Base-by-base conservation (phyloP, 2,888 invertebrate species). In the Digitonthophagus gazella region DNA sequence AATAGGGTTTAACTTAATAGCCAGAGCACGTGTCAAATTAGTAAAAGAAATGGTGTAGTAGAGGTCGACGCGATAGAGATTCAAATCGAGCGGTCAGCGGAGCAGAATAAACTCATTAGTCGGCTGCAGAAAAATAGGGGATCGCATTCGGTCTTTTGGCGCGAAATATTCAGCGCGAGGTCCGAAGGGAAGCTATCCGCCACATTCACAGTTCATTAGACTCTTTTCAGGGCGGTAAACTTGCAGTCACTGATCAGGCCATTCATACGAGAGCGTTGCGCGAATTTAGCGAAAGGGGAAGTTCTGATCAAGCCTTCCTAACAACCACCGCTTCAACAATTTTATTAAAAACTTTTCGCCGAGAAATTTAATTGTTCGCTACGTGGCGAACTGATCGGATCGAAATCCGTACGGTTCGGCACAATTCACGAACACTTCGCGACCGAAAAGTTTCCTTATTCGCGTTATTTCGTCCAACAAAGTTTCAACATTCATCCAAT, bases 201-300 rank as follows among this genome's bases (percentile, higher is more conserved):
- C 72, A 72, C 71, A 73, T 73, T 73, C 71, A 72, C 66, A 68
- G 67, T 72, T 71, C 73, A 72, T 73, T 68, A 64, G 65, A 65
- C 67, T 65, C 71, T 69, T 73, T 72, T 72, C 71, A 71, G 66
- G 63, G 67, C 65, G 67, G 68, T 68, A 70, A 70, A 70, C 70
- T 70, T 71, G 67, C 71, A 71, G 71, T 61, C 69, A 69, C 72
- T 73, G 72, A 75, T 74, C 72, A 75, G 72, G 67, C 19, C 70
- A 72, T 72, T 70, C 74, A 72, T 70, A 69, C 69, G 68, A 67
- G 67, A 69, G 70, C 64, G 54, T 55, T 64, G 18, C 55, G 56
- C 66, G 57, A 15, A 20, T 57, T 64, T 54, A 19, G 54, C n/a
- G 6, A 18, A 14, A 6, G n/a, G 19, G 6, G 68, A 16, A 65